Conservation (phyloP, 2,888 invertebrate genomes). For the Caenorhabditis sp. region DNA sequence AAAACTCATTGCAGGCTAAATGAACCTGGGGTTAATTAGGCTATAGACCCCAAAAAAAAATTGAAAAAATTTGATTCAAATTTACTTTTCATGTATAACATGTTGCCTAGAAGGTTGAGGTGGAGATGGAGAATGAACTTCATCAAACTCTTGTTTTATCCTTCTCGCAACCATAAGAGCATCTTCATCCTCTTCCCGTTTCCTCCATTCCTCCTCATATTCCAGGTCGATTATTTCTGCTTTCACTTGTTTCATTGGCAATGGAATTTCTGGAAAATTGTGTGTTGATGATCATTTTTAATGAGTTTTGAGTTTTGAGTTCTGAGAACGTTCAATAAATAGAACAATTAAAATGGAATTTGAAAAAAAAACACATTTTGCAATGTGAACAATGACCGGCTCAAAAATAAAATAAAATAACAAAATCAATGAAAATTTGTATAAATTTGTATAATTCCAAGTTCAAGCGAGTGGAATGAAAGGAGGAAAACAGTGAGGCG, state of each 20-base stretch:
- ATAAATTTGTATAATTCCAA: no score
- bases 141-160: constrained; percentile 68
- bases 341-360: no score
- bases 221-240: constrained; percentile 62
- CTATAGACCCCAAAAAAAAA: no score
- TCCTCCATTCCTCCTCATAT: constrained; percentile 57
- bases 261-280: not conserved
- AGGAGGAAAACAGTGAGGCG: constrained; percentile 23
- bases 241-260: constrained; percentile 64
- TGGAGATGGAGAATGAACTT: constrained; percentile 32
- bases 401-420: not conserved
- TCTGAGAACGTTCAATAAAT: no score
- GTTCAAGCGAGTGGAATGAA: constrained; percentile 22
- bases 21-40: no score
- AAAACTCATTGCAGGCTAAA: no score
- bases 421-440: not conserved
- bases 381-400: no score
- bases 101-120: constrained; percentile 16
- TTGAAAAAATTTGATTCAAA: no score
- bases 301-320: no score
- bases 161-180: constrained; percentile 65
- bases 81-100: constrained; percentile 37
- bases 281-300: no score
- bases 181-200: constrained; percentile 62
- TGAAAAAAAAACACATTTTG: no score